Conservation (phyloP, 2,113 vertebrate genomes). For the Axis porcinus region DNA sequence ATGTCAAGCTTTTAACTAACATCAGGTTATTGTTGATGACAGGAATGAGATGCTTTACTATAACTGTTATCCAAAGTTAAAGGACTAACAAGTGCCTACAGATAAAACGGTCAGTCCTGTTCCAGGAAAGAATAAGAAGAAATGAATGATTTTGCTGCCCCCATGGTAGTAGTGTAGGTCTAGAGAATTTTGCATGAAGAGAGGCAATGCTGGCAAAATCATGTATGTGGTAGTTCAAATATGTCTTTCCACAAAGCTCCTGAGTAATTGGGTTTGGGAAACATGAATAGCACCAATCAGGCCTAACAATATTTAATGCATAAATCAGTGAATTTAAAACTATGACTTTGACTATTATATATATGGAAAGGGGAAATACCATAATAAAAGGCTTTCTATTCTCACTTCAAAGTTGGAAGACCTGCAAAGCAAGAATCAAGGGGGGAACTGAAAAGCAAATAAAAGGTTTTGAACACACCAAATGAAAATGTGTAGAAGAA, state of each 20-base stretch:
- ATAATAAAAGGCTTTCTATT: not conserved
- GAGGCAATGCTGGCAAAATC: not conserved
- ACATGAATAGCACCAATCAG: not conserved
- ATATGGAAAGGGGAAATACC: rapidly evolving
- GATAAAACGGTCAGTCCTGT: not conserved
- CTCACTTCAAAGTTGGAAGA: not conserved
- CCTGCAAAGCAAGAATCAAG: not conserved
- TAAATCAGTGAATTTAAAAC: not conserved
- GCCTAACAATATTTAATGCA: not conserved
- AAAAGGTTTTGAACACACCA: not conserved
- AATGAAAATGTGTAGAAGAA: not conserved
- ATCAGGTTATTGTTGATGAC: not conserved
- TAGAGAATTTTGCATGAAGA: not conserved
- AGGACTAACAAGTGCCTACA: not conserved
- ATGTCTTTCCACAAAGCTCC: not conserved
- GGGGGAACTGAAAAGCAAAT: not conserved
- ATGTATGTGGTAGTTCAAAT: not conserved
- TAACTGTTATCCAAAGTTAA: not conserved
- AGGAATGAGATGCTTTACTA: not conserved
- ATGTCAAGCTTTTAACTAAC: not conserved
- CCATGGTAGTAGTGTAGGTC: rapidly evolving
- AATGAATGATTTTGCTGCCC: not conserved
- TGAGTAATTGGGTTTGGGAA: not conserved
- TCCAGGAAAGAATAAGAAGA: not conserved
- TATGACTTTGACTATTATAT: not conserved